Percentiles rank a stretch among this genome's conserved stretches.
Conservation (phyloP, 2,113 vertebrate genomes). For the Electrona antarctica region DNA sequence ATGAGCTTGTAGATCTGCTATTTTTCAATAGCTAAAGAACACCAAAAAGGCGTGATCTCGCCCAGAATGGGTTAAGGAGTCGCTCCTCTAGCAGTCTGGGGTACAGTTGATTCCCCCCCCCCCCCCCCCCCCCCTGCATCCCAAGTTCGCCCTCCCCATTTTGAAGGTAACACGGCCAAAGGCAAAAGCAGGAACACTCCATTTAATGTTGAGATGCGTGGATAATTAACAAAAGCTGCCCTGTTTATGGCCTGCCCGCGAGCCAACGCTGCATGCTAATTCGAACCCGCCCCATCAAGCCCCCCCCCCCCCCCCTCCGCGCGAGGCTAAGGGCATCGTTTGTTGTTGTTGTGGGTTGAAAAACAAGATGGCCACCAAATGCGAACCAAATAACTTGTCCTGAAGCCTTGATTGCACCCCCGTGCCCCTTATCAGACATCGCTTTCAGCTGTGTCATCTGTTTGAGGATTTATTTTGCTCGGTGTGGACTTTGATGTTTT, state of each 20-base stretch:
- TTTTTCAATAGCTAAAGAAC: too few species aligned
- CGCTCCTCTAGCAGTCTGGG: too few species aligned
- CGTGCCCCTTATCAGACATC: neutral
- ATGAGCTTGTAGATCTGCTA: too few species aligned
- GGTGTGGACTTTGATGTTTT: neutral
- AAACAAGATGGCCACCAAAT: constrained; percentile 54
- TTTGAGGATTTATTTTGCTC: neutral
- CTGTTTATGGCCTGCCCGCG: constrained; percentile 65
- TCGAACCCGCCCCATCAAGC: constrained; percentile 45
- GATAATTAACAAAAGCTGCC: constrained; percentile 80
- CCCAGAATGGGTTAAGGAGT: too few species aligned
- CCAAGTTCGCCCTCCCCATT: constrained; percentile 37
- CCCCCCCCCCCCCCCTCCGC: constrained; percentile 15
- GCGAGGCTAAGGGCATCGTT: constrained; percentile 29
- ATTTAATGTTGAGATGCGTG: constrained; percentile 74
- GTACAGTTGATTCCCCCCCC: too few species aligned
- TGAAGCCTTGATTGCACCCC: constrained; percentile 20
- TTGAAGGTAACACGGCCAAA: constrained; percentile 65
- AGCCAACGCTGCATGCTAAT: constrained; percentile 76
- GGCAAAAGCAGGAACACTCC: constrained; percentile 64
- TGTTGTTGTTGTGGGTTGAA: constrained; percentile 1
- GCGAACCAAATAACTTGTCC: constrained; percentile 9
- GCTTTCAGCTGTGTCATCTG: neutral
- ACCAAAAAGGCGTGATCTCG: too few species aligned
- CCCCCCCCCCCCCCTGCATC: neutral